A percentile compares a stretch with the other conserved stretches of the same genome.
phyloP scores from a whole-genome alignment of 1,140 invertebrate species.

The Rhizoglyphus robini region DNA sequence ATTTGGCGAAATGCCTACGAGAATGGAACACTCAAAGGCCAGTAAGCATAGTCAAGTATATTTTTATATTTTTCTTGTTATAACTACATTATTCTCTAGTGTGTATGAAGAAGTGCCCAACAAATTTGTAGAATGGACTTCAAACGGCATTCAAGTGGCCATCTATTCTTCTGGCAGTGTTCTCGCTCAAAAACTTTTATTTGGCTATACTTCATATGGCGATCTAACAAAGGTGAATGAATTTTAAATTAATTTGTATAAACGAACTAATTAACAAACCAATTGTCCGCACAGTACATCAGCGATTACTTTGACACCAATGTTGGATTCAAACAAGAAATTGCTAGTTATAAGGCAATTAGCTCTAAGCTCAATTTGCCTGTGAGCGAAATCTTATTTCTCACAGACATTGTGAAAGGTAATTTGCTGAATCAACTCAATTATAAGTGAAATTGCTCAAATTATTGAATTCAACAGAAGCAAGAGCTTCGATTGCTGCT shows the following conservation, averaged over 20 bases:
- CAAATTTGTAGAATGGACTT: conserved; percentile 52
- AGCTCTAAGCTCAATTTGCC: conserved; percentile 46
- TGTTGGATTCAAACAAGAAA: conserved; percentile 59
- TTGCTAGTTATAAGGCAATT: conserved; percentile 59
- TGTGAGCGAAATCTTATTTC: conserved; percentile 56
- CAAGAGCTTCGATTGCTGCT: conserved; percentile 55
- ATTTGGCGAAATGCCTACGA: conserved; percentile 74
- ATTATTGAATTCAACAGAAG: conserved; percentile 52
- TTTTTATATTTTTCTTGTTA: too few species aligned
- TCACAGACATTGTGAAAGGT: conserved; percentile 73
- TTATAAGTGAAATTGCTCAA: not conserved
- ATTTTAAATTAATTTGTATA: too few species aligned
- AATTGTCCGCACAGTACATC: conserved; percentile 44
- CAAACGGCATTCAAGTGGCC: conserved; percentile 52
- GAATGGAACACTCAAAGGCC: conserved; percentile 57
- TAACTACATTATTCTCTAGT: too few species aligned
- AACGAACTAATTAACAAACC: not conserved
- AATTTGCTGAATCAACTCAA: conserved; percentile 24
- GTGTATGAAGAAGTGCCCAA: conserved; percentile 67
- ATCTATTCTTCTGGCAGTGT: conserved; percentile 86
- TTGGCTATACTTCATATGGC: conserved; percentile 56
- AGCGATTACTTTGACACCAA: conserved; percentile 72
- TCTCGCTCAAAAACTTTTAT: conserved; percentile 75
- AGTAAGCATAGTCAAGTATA: too few species aligned
- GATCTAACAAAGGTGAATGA: conserved; percentile 55